Percentiles rank a stretch among this genome's conserved stretches.
These are phyloP conservation scores for Hippocampus comes DNA, from an alignment of 2,113 vertebrate species.

Conservation along the genomic window DNA sequence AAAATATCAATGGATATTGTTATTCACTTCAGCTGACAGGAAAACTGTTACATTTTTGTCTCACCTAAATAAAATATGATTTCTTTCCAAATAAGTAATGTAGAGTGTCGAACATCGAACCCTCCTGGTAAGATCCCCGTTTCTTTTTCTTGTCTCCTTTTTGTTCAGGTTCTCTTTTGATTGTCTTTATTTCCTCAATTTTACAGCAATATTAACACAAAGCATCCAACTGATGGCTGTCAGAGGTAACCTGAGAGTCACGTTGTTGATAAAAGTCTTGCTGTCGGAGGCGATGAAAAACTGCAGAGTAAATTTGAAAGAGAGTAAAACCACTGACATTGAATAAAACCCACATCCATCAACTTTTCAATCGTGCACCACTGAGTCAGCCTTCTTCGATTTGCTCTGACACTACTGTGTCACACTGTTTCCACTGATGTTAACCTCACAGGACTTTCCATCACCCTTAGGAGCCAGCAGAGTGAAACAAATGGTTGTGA, in stretches of 20 bases:
- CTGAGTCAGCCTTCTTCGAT: constrained; percentile 37
- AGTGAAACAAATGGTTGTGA: constrained; percentile 47
- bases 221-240: not conserved
- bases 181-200: not conserved
- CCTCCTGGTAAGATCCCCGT: not conserved
- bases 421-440: constrained; percentile 14
- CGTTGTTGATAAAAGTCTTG: not conserved
- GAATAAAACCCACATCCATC: constrained; percentile 28
- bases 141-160: not conserved
- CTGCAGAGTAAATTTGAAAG: not conserved
- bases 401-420: constrained; percentile 31
- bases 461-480: constrained; percentile 34
- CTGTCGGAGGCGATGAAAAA: constrained; percentile 22
- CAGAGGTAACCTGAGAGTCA: not conserved
- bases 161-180: not conserved
- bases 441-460: constrained; percentile 39
- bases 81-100: not conserved
- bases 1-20: not conserved
- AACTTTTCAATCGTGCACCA: constrained; percentile 22
- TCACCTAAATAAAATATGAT: not conserved
- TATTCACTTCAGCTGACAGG: not conserved
- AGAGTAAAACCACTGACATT: constrained; percentile 19
- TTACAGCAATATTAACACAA: not conserved
- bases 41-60: too few relatives aligned
- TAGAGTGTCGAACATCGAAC: not conserved